Base-by-base conservation (phyloP, 2,888 invertebrate species). In the Eupsilia transversa region DNA sequence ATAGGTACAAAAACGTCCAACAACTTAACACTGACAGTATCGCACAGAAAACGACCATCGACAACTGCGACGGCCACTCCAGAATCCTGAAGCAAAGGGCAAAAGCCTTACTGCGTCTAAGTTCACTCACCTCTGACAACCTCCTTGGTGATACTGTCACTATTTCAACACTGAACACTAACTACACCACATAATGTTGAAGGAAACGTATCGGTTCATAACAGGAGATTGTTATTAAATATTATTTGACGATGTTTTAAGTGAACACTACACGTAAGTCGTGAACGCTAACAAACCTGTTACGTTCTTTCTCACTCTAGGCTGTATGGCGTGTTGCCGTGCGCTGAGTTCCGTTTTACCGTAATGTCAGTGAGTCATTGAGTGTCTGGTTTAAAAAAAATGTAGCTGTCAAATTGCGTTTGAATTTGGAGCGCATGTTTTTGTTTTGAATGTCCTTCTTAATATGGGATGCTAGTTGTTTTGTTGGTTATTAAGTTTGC, bases 291-390 rank as follows among this genome's bases (percentile, higher is more conserved):
- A 92, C 90, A 93, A 93, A 92, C 92, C 92, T 83, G 92, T 93
- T 93, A 92, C 93, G 91, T 86, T 94, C 95, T 94, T 94, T 91
- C 94, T 95, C 94, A 88, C 94, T 90, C 94, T 86, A 81, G 68
- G 85, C 86, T 89, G 87, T 84, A 66, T 77, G 79, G 43, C 68
- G 92, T 90, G 93, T 94, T 94, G 93, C 94, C 92, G 90, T 79
- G 74, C 77, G 65, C 61, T 17, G 30, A 12, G 38, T 54, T 77
- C 66, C 66, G 35, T 79, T 83, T 72, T 77, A 78, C 76, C 86
- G 88, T 86, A 79, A 77, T 57, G 59, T 67, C 61, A 70, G 46
- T 85, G 79, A 85, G 72, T 74, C 74, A 82, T 65, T 46, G 56
- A 43, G 38, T 65, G 61, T 43, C n/a, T 46, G 67, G 56, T 35